Conservation (phyloP, 2,797 vertebrate species). For the Myripristis murdjan region DNA sequence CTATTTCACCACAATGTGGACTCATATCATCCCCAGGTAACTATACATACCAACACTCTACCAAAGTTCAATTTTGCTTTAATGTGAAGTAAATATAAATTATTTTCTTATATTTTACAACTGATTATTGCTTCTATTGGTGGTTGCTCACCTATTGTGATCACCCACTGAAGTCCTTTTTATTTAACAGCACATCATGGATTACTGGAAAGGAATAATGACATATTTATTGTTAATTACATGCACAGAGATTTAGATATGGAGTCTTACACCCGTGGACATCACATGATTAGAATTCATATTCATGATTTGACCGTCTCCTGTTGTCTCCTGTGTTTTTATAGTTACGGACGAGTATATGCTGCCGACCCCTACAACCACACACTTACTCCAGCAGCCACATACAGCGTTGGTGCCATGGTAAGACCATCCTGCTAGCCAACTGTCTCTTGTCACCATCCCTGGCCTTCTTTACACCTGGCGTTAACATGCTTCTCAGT, state of each 20-base stretch:
- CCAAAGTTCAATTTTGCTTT: no score
- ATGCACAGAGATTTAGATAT: neutral
- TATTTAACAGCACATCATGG: no score
- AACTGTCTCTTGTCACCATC: slow-evolving; percentile 12
- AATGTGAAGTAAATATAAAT: no score
- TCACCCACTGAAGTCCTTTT: no score
- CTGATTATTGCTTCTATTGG: no score
- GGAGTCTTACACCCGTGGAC: neutral
- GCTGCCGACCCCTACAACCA: slow-evolving; percentile 99
- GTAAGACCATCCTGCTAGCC: slow-evolving; percentile 83
- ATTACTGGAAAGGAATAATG: no score
- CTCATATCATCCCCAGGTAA: no score
- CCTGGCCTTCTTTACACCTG: neutral
- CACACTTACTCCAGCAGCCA: slow-evolving; percentile 98
- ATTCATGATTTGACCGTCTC: slow-evolving; percentile 1
- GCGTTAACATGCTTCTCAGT: slow-evolving; percentile 5
- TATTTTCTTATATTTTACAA: no score
- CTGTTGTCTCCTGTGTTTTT: slow-evolving; percentile 64
- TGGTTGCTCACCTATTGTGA: no score
- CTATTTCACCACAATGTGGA: no score
- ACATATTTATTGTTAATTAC: no score
- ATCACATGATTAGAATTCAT: neutral
- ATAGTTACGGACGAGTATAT: slow-evolving; percentile 99
- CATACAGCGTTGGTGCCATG: slow-evolving; percentile 99
- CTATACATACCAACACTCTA: no score